Base-by-base conservation (phyloP, 2,888 invertebrate species). In the Aspidiotus rigidus region DNA sequence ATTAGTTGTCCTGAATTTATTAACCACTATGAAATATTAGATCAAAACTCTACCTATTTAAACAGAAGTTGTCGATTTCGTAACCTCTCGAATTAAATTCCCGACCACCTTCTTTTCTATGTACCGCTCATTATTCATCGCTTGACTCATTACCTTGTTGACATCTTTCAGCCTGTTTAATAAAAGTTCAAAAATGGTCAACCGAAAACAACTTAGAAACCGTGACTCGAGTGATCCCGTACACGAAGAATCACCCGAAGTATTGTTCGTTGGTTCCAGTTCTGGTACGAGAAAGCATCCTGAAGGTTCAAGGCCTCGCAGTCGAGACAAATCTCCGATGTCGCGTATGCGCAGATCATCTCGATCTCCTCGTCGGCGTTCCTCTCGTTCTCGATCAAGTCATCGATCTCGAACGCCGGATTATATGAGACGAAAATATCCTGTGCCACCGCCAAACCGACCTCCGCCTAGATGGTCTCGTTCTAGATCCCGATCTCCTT, bases 181-280 rank as follows among this genome's bases (percentile, higher is more conserved):
- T 64, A 73, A 73, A 71, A 72, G 62, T 69, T 64, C 70, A 53
- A 70, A 69, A 17, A 71, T 71, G 8, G 54, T 70, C 62, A 64
- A 16, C 11, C 71, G 71, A 63, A 71, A 71, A 41, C 71, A 73
- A 57, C 56, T 72, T 15, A 67, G 71, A 39, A n/a, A 15, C 8
- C 40, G 67, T 7, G 44, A 49, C 16, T 6, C 15, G 15, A 6
- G 53, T 39, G 53, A 53, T 15, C 15, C 7, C 10, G 67, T 17
- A 7, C 60, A 16, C 8, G 67, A 67, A 1, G 49, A 67, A 8
- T 63, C 63, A 7, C 67, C 67, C 7, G 67, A 67, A 28, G 15
- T 67, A 5, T 28, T 67, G 7, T 67, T 59, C n/a, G 53, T 67
- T 13, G 59, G 39, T 13, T 28, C 28, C 28, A 28, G 28, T 28